A percentile compares a stretch with the other conserved stretches of the same genome.
These are phyloP conservation scores for Leptosomus discolor DNA, from an alignment of 2,113 vertebrate genomes.

Conservation along the genomic window DNA sequence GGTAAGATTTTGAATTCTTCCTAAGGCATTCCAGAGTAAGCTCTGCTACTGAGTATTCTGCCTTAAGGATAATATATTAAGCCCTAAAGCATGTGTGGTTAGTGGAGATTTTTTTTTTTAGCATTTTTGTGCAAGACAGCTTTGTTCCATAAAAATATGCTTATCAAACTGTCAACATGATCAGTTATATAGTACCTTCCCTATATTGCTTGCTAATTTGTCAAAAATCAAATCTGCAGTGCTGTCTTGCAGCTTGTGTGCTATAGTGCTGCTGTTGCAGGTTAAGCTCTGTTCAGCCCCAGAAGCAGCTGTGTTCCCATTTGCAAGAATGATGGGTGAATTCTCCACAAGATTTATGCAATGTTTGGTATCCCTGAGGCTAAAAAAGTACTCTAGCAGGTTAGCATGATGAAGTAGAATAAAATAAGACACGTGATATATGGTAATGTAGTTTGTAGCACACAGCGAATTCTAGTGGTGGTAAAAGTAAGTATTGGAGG, in stretches of 20 bases:
- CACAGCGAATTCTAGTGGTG: neutral
- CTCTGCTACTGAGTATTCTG: neutral
- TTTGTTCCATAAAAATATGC: neutral
- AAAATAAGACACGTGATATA: neutral
- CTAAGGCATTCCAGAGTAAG: neutral
- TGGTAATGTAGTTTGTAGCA: neutral
- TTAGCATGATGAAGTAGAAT: neutral
- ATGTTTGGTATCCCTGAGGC: neutral
- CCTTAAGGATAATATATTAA: neutral
- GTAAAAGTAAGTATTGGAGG: neutral
- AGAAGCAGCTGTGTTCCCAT: neutral
- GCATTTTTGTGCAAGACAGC: neutral
- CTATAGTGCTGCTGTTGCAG: neutral
- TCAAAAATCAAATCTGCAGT: neutral
- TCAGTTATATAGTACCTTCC: neutral
- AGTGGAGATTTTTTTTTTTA: neutral
- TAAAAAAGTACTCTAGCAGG: neutral
- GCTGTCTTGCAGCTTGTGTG: neutral
- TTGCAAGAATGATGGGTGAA: neutral
- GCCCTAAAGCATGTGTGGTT: neutral
- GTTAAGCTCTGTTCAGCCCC: neutral
- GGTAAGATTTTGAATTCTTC: neutral
- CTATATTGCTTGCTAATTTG: neutral
- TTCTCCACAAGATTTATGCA: neutral
- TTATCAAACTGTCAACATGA: neutral